Base-by-base conservation (phyloP, 2,113 vertebrate species). In the Sinosuthora webbiana region DNA sequence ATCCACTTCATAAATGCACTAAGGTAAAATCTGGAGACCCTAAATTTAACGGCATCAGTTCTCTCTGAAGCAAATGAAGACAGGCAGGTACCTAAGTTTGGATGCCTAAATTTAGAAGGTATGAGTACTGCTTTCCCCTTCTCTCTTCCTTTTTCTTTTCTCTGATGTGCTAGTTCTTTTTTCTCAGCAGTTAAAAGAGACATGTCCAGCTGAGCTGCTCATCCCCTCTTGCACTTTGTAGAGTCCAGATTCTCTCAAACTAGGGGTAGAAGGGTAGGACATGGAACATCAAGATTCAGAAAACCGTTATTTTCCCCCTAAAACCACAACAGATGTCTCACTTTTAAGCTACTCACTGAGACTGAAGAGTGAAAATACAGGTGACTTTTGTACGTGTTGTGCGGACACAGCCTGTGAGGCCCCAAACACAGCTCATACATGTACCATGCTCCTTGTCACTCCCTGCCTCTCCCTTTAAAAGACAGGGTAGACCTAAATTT, bases 81-180 rank as follows among this genome's bases (percentile, higher is more conserved):
- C 14, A 63, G 24, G 33, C 60, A 87, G 37, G 41, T 89, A 79
- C 39, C 52, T 78, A 59, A 19, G 24, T 60, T 7, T 82, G 73
- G 35, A 89, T 88, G 63, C 21, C 87, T 94, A 96, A 85, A 94
- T 93, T 87, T 83, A 87, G 86, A 79, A 82, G 41, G 62, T 91
- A 73, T 87, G 82, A 96, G 70, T 62, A 83, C 23, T 3, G 17
- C 45, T 41, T 85, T 93, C 65, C 57, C 42, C 27, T 59, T 59
- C 10, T 56, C 49, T 78, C 60, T 89, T 83, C 76, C 83, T 69
- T 92, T 56, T 85, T 83, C 33, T 74, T 56, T 28, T 89, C 57
- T 59, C 35, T 55, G 44, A 81, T 79, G 35, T 50, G 21, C 60
- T 59, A 82, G 44, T 80, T 56, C 28, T 73, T 90, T 92, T 56